These are phyloP conservation scores for Homalodisca vitripennis DNA, from an alignment of 1,140 invertebrate species.

Conservation along the genomic window DNA sequence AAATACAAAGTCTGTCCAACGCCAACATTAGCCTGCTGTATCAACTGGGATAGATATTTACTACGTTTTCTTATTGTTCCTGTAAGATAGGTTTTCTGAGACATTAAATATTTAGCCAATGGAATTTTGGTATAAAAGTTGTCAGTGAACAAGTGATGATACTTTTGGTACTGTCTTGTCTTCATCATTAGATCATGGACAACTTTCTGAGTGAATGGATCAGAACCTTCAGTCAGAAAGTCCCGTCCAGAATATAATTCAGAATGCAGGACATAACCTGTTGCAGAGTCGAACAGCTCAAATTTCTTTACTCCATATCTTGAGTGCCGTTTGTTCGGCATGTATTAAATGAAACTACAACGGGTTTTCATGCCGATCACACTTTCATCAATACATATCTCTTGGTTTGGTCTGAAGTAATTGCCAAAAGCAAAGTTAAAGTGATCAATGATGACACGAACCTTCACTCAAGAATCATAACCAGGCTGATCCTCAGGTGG, in stretches of 20 bases:
- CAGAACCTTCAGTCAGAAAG: neutral
- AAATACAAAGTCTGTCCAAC: neutral
- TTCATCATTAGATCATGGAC: slow-evolving; percentile 14
- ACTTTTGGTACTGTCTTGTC: slow-evolving; percentile 5
- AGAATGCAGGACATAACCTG: slow-evolving; percentile 19
- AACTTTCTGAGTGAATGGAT: slow-evolving; percentile 23
- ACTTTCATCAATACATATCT: slow-evolving; percentile 27
- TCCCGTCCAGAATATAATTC: slow-evolving; percentile 6
- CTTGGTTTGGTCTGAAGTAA: neutral
- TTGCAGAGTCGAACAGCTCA: neutral
- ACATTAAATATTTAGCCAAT: neutral
- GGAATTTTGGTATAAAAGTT: slow-evolving; percentile 28
- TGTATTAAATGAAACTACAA: neutral
- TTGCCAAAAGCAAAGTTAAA: neutral
- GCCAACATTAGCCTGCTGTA: neutral
- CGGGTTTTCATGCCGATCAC: slow-evolving; percentile 17
- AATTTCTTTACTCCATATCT: slow-evolving; percentile 21
- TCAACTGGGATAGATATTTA: neutral
- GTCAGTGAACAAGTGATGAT: slow-evolving; percentile 23
- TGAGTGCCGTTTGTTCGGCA: slow-evolving; percentile 1
- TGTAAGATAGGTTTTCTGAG: slow-evolving; percentile 6
- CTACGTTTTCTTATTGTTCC: neutral
- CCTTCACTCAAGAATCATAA: slow-evolving; percentile 24
- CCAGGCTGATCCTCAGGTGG: slow-evolving; percentile 13
- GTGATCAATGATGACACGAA: slow-evolving; percentile 13